Evolutionary conservation across 2,888 invertebrate genomes (phyloP).

Genomic region (Erpobdella octoculata): DNA sequence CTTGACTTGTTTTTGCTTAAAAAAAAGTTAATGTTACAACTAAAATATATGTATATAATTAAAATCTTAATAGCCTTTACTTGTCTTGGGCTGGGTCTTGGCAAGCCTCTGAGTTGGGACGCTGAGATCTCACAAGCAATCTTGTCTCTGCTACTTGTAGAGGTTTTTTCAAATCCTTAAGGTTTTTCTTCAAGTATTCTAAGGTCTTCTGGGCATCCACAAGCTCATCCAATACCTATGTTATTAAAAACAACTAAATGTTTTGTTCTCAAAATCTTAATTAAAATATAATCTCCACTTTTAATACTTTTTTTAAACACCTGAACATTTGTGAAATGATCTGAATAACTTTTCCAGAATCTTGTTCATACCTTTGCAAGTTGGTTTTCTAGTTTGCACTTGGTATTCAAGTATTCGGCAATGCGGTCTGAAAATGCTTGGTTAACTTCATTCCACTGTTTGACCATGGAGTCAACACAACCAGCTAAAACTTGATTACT

Average conservation of each 20-base stretch:
- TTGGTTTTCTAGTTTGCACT: slow-evolving; percentile 26
- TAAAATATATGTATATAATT: too few relatives aligned
- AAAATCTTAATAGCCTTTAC: too few relatives aligned
- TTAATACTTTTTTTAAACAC: too few relatives aligned
- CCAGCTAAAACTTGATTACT: slow-evolving; percentile 9
- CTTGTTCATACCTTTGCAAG: slow-evolving; percentile 26
- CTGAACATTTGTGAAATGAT: background rate
- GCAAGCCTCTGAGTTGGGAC: slow-evolving; percentile 25
- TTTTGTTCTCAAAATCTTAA: too few relatives aligned
- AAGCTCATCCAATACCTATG: slow-evolving; percentile 24
- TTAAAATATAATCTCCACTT: too few relatives aligned
- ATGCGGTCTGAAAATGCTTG: slow-evolving; percentile 20
- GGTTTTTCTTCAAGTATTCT: slow-evolving; percentile 23
- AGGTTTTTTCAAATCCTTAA: slow-evolving; percentile 19
- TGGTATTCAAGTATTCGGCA: slow-evolving; percentile 26
- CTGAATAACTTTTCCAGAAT: too few relatives aligned
- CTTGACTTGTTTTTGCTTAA: too few relatives aligned
- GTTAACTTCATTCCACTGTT: slow-evolving; percentile 24
- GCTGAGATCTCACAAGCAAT: slow-evolving; percentile 14
- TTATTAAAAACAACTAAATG: too few relatives aligned
- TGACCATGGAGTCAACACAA: slow-evolving; percentile 10
- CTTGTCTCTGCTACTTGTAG: slow-evolving; percentile 24
- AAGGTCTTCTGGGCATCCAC: slow-evolving; percentile 25
- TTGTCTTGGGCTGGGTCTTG: slow-evolving; percentile 24
- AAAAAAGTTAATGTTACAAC: too few relatives aligned